phyloP scores from a whole-genome alignment of 2,797 vertebrate species.

The Propithecus perrieri region DNA sequence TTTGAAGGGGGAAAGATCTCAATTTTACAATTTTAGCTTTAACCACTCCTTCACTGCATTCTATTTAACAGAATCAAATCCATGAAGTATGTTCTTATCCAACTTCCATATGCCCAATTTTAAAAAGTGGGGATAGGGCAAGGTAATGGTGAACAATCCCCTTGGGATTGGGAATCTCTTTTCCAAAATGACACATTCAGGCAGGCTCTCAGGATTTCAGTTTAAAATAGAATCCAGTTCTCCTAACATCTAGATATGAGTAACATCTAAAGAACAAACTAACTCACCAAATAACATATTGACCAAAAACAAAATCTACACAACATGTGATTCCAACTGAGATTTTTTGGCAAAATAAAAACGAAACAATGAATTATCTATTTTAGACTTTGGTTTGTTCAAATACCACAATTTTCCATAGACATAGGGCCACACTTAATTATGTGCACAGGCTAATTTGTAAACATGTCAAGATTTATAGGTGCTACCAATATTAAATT shows the following conservation, averaged over 20 bases:
- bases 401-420: conserved; percentile 7
- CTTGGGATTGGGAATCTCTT: not conserved
- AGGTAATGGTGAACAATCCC: not conserved
- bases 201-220: not conserved
- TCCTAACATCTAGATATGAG: not conserved
- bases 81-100: not conserved
- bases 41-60: not conserved
- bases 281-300: not conserved
- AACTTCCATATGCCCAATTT: not conserved
- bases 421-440: not conserved
- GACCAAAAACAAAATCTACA: not conserved
- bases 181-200: conserved; percentile 7
- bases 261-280: not conserved
- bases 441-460: conserved; percentile 2
- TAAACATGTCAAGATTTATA: not conserved
- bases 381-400: conserved; percentile 3
- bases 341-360: conserved; percentile 20
- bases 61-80: not conserved
- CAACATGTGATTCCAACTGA: not conserved
- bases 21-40: conserved; percentile 44
- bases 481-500: not conserved
- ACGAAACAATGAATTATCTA: not conserved
- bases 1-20: not conserved
- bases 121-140: not conserved
- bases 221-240: conserved; percentile 33